A percentile compares a stretch with the other conserved stretches of the same genome.
phyloP scores from a whole-genome alignment of 2,113 vertebrate genomes.

The Gallinago paraguaiae region DNA sequence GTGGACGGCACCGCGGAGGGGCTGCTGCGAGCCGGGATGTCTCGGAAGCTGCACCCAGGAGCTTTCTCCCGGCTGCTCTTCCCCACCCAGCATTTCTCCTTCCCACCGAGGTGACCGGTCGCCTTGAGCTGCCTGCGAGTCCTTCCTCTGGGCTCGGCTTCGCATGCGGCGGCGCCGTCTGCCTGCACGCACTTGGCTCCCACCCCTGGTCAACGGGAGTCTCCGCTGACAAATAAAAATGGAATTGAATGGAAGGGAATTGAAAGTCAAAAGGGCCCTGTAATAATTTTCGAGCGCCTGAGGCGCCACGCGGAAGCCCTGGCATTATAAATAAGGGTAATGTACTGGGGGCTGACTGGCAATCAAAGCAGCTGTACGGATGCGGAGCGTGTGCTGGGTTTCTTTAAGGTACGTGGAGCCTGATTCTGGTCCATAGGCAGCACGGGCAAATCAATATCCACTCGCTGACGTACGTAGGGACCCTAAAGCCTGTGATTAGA shows the following conservation, averaged over 20 bases:
- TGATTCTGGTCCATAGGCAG: slow-evolving; percentile 39
- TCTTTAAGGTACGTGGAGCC: slow-evolving; percentile 28
- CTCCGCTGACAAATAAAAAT: slow-evolving; percentile 48
- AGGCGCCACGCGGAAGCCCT: slow-evolving; percentile 15
- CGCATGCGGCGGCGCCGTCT: background rate
- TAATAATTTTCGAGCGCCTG: slow-evolving; percentile 69
- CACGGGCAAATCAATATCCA: slow-evolving; percentile 30
- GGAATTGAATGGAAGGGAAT: slow-evolving; percentile 69
- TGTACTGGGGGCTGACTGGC: slow-evolving; percentile 58
- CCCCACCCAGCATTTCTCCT: background rate
- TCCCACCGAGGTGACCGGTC: fast-evolving
- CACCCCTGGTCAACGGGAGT: background rate
- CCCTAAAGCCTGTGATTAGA: slow-evolving; percentile 17
- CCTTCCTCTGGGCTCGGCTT: background rate
- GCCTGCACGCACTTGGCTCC: background rate
- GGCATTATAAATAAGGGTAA: slow-evolving; percentile 74
- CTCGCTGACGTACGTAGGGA: background rate
- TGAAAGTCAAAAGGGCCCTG: slow-evolving; percentile 73
- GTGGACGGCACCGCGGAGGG: fast-evolving
- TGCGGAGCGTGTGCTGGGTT: background rate
- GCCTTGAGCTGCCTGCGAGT: background rate
- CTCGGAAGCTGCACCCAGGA: background rate
- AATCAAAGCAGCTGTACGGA: slow-evolving; percentile 48
- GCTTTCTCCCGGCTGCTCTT: fast-evolving
- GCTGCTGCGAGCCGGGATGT: background rate